Evolutionary conservation across 2,797 vertebrate species (phyloP), one percentile per base, ranked within the genome.

Genomic region (Myotis daubentonii): DNA sequence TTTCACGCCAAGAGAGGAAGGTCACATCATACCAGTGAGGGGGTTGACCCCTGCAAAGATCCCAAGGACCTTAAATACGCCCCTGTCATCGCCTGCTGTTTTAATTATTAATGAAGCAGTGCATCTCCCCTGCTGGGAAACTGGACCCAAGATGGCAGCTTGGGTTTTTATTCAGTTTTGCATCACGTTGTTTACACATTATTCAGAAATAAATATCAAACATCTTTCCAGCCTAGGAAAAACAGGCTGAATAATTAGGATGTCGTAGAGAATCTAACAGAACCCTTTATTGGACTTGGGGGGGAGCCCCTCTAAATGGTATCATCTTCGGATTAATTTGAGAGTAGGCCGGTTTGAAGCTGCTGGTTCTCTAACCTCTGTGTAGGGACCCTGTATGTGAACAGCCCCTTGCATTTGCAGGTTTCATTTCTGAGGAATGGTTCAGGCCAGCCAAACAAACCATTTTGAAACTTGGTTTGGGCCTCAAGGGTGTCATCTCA

Each of bases 391-490:
- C 76, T 70, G 19, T 85, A 19, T 75, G 83, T 57, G 65, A 91
- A n/a, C n/a, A 70, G 33, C 53, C 16, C 62, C 49, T 89, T 68
- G 86, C 53, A 66, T 65, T 83, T 71, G 47, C 60, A 60, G 12
- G 30, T 90, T 93, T 91, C 60, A 68, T 90, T 91, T 95, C 53
- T 81, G 57, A 93, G 72, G 33, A 74, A 76, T 36, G 41, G 57
- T 30, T 25, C 57, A 44, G 51, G 51, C 62, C 49, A 94, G n/a
- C 60, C 44, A 89, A 93, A 91, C 33, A 87, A 89, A 76, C 38
- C 41, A 47, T 86, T 87, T 95, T 92, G 49, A 74, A 94, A 96
- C 93, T 87, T 88, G 72, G 80, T 74, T 92, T 95, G 60, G 72
- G 44, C 68, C 91, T 89, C 86, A 22, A 66, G 8, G 9, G 79